A percentile compares a stretch with the other conserved stretches of the same genome.
Evolutionary conservation across 2,113 vertebrate species (phyloP).

Genomic region (Macquaria australasica): DNA sequence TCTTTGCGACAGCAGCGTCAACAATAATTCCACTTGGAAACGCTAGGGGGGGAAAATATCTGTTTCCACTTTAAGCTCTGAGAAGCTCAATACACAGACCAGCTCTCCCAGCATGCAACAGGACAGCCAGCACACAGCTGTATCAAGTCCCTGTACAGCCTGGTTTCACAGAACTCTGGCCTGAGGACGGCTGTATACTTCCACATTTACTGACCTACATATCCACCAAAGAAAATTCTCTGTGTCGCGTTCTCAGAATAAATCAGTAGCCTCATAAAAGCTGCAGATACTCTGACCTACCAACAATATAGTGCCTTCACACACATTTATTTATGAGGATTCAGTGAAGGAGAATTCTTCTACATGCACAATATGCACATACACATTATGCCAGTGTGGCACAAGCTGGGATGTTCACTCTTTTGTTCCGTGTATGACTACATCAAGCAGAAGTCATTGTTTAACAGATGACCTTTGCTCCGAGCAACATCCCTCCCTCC

Average conservation of each 20-base stretch:
- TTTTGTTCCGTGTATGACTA: conserved; percentile 46
- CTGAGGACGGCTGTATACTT: conserved; percentile 27
- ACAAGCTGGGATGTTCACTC: conserved; percentile 52
- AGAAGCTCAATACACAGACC: not conserved
- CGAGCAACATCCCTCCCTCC: conserved; percentile 21
- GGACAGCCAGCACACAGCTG: not conserved
- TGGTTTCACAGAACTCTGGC: conserved; percentile 10
- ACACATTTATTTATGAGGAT: conserved; percentile 29
- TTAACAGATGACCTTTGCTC: conserved; percentile 63
- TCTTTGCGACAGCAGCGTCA: too few species aligned
- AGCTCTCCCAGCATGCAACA: not conserved
- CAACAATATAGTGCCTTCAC: conserved; percentile 42
- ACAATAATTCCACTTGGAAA: too few species aligned
- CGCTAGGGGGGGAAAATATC: too few species aligned
- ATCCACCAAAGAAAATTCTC: conserved; percentile 9
- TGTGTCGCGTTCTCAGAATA: conserved; percentile 49
- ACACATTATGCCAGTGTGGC: conserved; percentile 36
- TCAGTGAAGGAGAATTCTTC: conserved; percentile 42
- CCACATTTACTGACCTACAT: conserved; percentile 60
- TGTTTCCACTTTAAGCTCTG: not conserved
- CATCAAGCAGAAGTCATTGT: conserved; percentile 58
- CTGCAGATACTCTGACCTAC: conserved; percentile 28
- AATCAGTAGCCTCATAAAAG: conserved; percentile 52
- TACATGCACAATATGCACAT: conserved; percentile 21
- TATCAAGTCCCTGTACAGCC: not conserved